Conservation (phyloP, 2,113 vertebrate genomes). For the Girardinichthys multiradiatus region DNA sequence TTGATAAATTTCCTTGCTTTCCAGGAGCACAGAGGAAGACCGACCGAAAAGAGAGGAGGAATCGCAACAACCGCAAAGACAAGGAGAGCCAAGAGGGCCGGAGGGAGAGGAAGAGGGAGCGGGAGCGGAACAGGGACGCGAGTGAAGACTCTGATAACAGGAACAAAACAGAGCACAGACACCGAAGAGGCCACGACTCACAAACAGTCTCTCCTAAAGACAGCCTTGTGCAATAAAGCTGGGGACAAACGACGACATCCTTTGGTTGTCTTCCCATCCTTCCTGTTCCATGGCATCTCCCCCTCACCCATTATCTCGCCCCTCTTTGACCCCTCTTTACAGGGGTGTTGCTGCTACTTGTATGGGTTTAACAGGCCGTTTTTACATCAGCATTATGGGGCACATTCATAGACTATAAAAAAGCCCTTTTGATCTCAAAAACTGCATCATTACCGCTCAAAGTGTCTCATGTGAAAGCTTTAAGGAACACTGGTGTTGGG, state of each 20-base stretch:
- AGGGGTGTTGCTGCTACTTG: conserved; percentile 94
- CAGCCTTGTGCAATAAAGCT: conserved; percentile 83
- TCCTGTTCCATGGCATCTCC: conserved; percentile 28
- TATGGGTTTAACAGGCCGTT: conserved; percentile 81
- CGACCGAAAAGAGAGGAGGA: conserved; percentile 84
- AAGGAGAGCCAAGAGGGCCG: conserved; percentile 86
- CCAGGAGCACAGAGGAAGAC: conserved; percentile 70
- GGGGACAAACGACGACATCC: conserved; percentile 27
- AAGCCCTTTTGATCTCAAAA: conserved; percentile 39
- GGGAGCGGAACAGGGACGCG: conserved; percentile 81
- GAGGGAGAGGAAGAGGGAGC: conserved; percentile 79
- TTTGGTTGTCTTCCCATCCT: conserved; percentile 35
- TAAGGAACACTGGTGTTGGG: conserved; percentile 52
- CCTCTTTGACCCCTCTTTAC: conserved; percentile 66
- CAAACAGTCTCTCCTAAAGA: conserved; percentile 78
- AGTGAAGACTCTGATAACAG: conserved; percentile 87
- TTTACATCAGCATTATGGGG: conserved; percentile 76
- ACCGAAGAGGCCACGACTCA: conserved; percentile 85
- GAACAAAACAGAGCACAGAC: conserved; percentile 91
- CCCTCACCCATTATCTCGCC: conserved; percentile 35
- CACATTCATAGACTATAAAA: conserved; percentile 57
- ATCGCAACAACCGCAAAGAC: conserved; percentile 88
- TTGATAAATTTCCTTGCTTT: conserved; percentile 2
- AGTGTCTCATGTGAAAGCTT: conserved; percentile 47
- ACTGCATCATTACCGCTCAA: conserved; percentile 55